These are phyloP conservation scores for Gari tellinella DNA, from an alignment of 2,888 invertebrate genomes.

Conservation along the genomic window DNA sequence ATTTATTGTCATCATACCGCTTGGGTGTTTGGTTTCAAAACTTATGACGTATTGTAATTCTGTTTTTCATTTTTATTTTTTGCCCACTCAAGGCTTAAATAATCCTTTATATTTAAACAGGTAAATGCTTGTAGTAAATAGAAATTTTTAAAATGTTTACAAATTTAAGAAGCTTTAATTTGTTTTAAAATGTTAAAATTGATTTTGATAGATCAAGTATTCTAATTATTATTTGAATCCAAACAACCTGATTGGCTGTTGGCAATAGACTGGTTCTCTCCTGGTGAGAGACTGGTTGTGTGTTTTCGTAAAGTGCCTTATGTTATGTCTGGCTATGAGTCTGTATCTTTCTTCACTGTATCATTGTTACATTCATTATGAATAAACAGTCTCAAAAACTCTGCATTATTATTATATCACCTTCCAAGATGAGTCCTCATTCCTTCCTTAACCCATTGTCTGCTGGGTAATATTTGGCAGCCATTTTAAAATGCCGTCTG, in stretches of 20 bases:
- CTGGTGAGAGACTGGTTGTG: conserved; percentile 56
- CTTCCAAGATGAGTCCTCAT: too few species aligned
- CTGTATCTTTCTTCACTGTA: conserved; percentile 54
- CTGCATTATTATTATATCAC: too few species aligned
- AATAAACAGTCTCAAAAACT: conserved; percentile 64
- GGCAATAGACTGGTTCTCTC: conserved; percentile 48
- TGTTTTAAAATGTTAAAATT: too few species aligned
- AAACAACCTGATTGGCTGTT: conserved; percentile 23
- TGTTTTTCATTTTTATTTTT: too few species aligned
- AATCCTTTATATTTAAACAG: too few species aligned
- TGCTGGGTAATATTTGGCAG: too few species aligned
- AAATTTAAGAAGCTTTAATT: too few species aligned
- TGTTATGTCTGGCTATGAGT: conserved; percentile 55
- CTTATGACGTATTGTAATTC: not conserved
- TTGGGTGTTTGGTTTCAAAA: not conserved
- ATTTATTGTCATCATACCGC: not conserved
- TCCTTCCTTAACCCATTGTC: too few species aligned
- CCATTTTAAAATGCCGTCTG: too few species aligned
- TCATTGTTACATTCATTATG: conserved; percentile 63
- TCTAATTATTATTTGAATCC: not conserved
- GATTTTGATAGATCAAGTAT: too few species aligned
- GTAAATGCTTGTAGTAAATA: not conserved
- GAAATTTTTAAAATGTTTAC: not conserved
- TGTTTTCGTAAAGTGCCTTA: conserved; percentile 62
- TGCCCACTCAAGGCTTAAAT: too few species aligned